Base-by-base conservation (phyloP, 2,797 vertebrate genomes). In the Melanotaenia boesemani region DNA sequence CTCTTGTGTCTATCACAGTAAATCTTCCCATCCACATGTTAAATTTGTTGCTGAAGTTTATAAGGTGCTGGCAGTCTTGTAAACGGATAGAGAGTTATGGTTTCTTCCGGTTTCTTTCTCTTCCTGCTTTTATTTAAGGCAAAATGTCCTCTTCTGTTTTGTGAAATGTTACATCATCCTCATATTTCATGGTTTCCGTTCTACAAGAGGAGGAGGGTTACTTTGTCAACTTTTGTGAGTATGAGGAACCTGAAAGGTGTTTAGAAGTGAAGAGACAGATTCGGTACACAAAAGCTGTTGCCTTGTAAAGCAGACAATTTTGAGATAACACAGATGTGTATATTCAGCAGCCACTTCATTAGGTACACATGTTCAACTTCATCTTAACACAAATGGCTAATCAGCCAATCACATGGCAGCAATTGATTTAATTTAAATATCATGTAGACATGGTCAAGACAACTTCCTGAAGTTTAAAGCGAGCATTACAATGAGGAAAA, bases 51-150 rank as follows among this genome's bases (percentile, higher is more conserved):
- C 82, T 56, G 20, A 15, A 69, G 89, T 94, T 94, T 94, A 94
- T 83, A 92, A 81, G 82, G 55, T 59, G 55, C 81, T 91, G 91
- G 77, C 90, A 89, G 88, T 75, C 77, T 41, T 90, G 91, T 94
- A 94, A 95, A 94, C 91, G 85, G 82, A 90, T 84, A 79, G 59
- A 91, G 86, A 92, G 85, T 92, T 87, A 89, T 86, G 82, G 28
- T 30, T 72, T 90, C 89, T 72, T 79, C 79, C 58, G 75, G 74
- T 86, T 86, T 71, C 57, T 37, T 28, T 82, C 87, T 72, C 87
- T 89, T 92, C 87, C 86, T 82, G 89, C 87, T 88, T 91, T 93
- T 93, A 91, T 95, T 93, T 88, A 73, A 84, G 80, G 72, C 85
- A 73, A 85, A 74, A 72, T 70, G 80, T 91, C 89, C 82, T 81